A percentile compares a stretch with the other conserved stretches of the same genome.
Conservation (phyloP, 2,888 invertebrate species). For the Tetanocera ferruginea region DNA sequence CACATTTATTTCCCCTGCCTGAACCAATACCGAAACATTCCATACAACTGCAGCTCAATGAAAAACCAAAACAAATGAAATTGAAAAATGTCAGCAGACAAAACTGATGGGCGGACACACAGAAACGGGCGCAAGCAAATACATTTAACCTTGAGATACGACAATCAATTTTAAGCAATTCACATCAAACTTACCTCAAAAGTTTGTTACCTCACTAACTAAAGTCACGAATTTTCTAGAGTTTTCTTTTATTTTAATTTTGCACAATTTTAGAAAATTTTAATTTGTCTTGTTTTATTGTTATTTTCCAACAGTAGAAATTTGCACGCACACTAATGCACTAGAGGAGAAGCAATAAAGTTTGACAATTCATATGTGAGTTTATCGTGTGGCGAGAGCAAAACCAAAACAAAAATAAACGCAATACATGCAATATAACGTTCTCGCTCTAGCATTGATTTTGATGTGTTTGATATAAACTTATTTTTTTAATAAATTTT, state of each 20-base stretch:
- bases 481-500: background rate
- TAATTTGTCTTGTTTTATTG: background rate
- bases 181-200: background rate
- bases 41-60: too few species aligned
- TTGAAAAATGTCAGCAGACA: background rate
- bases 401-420: constrained; percentile 34
- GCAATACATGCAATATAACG: background rate
- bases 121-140: background rate
- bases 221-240: too few species aligned
- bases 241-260: background rate
- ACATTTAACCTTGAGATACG: too few species aligned
- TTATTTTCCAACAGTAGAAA: background rate
- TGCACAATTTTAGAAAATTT: background rate
- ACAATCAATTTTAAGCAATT: background rate
- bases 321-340: constrained; percentile 3
- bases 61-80: too few species aligned
- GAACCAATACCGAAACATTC: too few species aligned
- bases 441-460: constrained; percentile 14
- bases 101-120: background rate
- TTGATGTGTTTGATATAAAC: background rate
- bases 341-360: background rate
- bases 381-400: background rate
- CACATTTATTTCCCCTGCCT: too few species aligned
- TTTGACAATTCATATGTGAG: constrained; percentile 23
- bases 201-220: background rate